A percentile compares a stretch with the other conserved stretches of the same genome.
Evolutionary conservation across 2,113 vertebrate genomes (phyloP).

Genomic region (Atrichornis clamosus): DNA sequence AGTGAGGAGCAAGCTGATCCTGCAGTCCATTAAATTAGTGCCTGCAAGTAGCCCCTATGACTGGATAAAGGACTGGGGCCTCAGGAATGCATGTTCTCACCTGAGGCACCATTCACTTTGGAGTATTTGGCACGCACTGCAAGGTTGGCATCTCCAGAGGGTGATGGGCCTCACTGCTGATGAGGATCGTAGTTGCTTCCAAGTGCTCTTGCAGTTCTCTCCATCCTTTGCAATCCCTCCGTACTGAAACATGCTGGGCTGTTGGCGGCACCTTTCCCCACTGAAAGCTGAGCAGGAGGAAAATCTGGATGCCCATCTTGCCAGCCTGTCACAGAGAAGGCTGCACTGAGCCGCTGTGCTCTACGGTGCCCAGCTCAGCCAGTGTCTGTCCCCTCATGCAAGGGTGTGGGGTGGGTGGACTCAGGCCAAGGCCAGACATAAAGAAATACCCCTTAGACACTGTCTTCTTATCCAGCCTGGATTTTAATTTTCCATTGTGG

Average conservation of each 20-base stretch:
- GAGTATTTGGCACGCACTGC: background rate
- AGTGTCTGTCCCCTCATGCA: fast-evolving
- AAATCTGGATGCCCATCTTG: background rate
- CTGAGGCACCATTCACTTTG: background rate
- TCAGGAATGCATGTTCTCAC: background rate
- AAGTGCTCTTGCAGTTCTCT: background rate
- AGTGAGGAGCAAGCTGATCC: background rate
- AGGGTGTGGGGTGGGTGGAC: background rate
- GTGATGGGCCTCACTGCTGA: background rate
- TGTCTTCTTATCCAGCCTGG: background rate
- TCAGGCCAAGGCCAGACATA: background rate
- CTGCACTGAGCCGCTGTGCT: background rate
- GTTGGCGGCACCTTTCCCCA: background rate
- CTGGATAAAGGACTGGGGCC: background rate
- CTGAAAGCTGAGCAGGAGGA: background rate
- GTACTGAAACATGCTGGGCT: background rate
- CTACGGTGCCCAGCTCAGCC: background rate
- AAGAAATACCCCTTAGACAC: background rate
- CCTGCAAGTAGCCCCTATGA: background rate
- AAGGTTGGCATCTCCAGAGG: background rate
- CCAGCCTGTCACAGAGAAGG: background rate
- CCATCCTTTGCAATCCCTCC: background rate
- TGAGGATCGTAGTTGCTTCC: background rate
- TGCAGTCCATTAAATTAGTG: background rate
- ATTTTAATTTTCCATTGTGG: background rate